A percentile compares a stretch with the other conserved stretches of the same genome.
Conservation (phyloP, 30 jellyfish, hydroid and myxozoan species). For the Pseudorhiza aurosa region DNA sequence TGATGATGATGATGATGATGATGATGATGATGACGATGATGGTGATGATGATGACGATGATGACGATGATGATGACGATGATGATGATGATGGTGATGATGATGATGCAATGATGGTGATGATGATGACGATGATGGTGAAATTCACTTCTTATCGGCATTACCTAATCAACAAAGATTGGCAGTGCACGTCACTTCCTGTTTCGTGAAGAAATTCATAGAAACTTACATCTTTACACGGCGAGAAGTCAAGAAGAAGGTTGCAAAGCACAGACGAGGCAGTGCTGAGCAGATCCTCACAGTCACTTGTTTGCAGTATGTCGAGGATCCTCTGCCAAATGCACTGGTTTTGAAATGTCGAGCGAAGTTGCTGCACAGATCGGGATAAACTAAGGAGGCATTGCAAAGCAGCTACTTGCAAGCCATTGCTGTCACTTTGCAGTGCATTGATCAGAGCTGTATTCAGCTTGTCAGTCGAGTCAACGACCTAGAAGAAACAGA, state of each 20-base stretch:
- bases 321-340: conserved; percentile 87
- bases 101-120: not conserved
- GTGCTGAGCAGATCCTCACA: conserved; percentile 81
- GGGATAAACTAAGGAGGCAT: conserved; percentile 91
- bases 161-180: not conserved
- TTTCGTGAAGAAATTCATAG: not conserved
- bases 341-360: conserved; percentile 88
- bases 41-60: not conserved
- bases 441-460: conserved; percentile 57
- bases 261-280: conserved; percentile 89
- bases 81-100: not conserved
- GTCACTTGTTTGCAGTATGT: conserved; percentile 69
- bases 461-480: conserved; percentile 72
- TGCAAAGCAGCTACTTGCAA: conserved; percentile 83
- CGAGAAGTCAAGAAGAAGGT: conserved; percentile 82
- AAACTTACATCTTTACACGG: conserved; percentile 92
- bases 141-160: no score
- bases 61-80: not conserved
- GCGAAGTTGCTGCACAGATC: conserved; percentile 92
- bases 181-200: not conserved
- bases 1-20: not conserved
- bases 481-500: conserved; percentile 74
- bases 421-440: conserved; percentile 65
- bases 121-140: not conserved
- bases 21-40: not conserved